A percentile compares a stretch with the other conserved stretches of the same genome.
These are phyloP conservation scores for Thymelicus lineola DNA, from an alignment of 2,888 invertebrate species.

Conservation along the genomic window DNA sequence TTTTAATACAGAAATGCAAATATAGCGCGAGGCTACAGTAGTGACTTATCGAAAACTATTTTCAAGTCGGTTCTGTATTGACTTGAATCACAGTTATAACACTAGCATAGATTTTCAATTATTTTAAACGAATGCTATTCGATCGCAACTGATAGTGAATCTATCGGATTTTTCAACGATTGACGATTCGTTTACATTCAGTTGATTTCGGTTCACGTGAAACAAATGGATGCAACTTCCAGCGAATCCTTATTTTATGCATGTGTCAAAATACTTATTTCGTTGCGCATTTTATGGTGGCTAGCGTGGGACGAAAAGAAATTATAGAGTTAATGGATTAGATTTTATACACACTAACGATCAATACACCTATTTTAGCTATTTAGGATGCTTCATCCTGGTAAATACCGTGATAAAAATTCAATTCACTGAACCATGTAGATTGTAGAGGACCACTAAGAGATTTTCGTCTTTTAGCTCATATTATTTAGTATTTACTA, in stretches of 20 bases:
- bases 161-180: conserved; percentile 30
- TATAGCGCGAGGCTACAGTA: background rate
- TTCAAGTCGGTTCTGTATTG: conserved; percentile 9
- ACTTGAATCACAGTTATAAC: background rate
- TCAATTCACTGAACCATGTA: no score
- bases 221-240: conserved; percentile 7
- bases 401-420: no score
- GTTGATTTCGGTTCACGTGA: conserved; percentile 22
- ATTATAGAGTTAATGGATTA: no score
- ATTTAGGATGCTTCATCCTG: no score
- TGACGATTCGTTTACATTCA: conserved; percentile 27
- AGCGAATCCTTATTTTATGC: background rate
- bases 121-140: conserved; percentile 34
- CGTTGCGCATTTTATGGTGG: background rate
- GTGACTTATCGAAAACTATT: background rate
- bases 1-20: no score
- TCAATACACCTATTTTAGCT: no score
- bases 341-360: no score
- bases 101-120: conserved; percentile 32
- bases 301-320: background rate
- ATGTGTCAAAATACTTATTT: background rate
- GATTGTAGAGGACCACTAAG: no score
- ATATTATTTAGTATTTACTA: no score
- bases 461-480: no score
- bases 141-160: conserved; percentile 24